Conservation (phyloP, 2,797 vertebrate species). For the Squalus acanthias region DNA sequence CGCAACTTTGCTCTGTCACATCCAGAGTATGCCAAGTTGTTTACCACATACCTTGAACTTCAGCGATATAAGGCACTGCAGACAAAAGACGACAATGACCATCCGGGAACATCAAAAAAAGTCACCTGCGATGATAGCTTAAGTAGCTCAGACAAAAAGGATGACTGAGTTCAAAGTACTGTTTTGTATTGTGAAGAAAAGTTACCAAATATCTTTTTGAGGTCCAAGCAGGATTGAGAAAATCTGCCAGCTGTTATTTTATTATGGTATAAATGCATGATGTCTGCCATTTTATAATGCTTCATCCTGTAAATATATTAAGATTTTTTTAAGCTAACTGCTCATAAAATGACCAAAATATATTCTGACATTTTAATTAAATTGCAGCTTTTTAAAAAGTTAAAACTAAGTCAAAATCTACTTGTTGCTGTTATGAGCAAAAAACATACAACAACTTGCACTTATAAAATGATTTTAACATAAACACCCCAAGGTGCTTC, state of each 20-base stretch:
- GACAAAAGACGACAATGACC: constrained; percentile 49
- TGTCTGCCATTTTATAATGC: constrained; percentile 11
- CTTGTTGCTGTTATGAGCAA: background rate
- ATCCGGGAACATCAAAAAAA: constrained; percentile 49
- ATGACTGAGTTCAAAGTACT: constrained; percentile 63
- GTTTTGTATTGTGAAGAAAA: background rate
- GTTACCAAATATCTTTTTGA: background rate
- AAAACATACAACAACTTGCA: background rate
- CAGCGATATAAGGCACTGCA: constrained; percentile 77
- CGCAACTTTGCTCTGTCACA: constrained; percentile 75
- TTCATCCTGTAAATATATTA: constrained; percentile 16
- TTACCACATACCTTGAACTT: constrained; percentile 90
- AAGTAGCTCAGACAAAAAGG: constrained; percentile 82
- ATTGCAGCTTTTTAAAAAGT: background rate
- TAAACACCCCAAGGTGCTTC: background rate
- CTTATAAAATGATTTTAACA: background rate
- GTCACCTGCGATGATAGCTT: constrained; percentile 52
- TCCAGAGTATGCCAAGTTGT: constrained; percentile 88
- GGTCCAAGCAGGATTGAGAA: background rate
- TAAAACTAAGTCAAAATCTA: background rate
- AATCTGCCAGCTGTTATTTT: background rate
- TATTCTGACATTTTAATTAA: constrained; percentile 23
- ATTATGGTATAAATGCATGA: background rate
- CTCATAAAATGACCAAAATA: background rate
- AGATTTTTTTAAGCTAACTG: background rate